Base-by-base conservation (phyloP, 1,140 invertebrate genomes). In the Drosophila pruinosa region DNA sequence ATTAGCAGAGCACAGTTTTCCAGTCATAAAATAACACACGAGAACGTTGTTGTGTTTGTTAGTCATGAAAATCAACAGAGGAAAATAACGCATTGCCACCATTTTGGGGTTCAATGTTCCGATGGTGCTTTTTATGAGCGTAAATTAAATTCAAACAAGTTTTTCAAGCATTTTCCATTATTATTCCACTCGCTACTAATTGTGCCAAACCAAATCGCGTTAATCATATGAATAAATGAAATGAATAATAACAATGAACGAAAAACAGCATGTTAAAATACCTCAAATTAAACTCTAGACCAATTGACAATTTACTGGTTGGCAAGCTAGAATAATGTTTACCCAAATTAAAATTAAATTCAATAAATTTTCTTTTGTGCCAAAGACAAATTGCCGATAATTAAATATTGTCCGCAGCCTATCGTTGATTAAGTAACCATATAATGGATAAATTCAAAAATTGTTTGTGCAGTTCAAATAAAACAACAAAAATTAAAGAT, bases 261-360 rank as follows among this genome's bases (percentile, higher is more conserved):
- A 59, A 48, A 72, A 28, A 41, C 53, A 38, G 21, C 38, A 45
- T 8, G 61, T 34, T 5, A 15, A 15, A 28, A 28, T 36, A 14
- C 26, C 45, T 21, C 12, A 14, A 38, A 19, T 50, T 8, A 6
- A 26, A 21, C 41, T 3, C 12, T 12, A 7, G 38, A 15, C 15
- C 38, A 15, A 36, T 36, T 48, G 58, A 59, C 28, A 59, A 65
- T 54, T 52, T 15, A n/a, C n/a, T n/a, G n/a, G 47, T 2, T 21
- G 10, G 22, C 26, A 57, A 56, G 45, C 72, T 59, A 43, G 12
- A 61, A 80, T 76, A 64, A 76, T 79, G 78, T 85, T 52, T 63
- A 64, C 56, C 17, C 76, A 76, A 85, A 85, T 86, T 86, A 80
- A 86, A 80, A 67, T 64, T 17, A 62, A 72, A 58, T 68, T 64